Evolutionary conservation across 2,113 vertebrate genomes (phyloP), one percentile per base, ranked within the genome.

Genomic region (Siniperca chuatsi): DNA sequence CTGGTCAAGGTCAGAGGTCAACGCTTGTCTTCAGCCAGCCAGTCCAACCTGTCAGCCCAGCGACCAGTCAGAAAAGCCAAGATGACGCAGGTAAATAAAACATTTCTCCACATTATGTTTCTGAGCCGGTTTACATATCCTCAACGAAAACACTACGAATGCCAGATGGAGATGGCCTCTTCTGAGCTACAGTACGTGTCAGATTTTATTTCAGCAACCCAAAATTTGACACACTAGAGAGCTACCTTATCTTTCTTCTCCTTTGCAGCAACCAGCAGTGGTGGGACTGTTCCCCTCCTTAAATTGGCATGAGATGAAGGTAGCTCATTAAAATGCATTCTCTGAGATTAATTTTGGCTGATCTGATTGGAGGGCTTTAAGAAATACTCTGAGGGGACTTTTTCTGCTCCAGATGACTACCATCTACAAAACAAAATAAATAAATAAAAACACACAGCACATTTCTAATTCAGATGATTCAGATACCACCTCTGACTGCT

Each of bases 1-100:
- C 96, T 23, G 94, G 96, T 40, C 96, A 96, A 0, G 95, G 95
- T 91, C 98, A 97, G 44, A 97, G 96, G 78, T 95, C 97, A 73
- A 91, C 93, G 0, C 88, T 94, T 8, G 94, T 97, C 86, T 90
- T 97, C 85, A 97, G 96, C 87, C 97, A 98, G 20, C 97, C 96
- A 1, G 96, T 96, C 76, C 96, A 97, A 89, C 92, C 97, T 48
- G 85, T 97, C 2, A 93, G 87, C 66, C 91, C 96, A 4, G 94
- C 96, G 1, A 86, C 91, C 55, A 91, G 15, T 66, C 94, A 96
- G 80, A 96, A 94, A 86, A 92, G 64, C 79, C 84, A 95, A 1
- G 96, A 97, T 42, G 87, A 94, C 82, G 78, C 96, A 96, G 97
- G 98, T 99, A 95, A 91, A 75, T 69, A 21, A 70, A 29, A 40